Evolutionary conservation across 2,888 invertebrate species (phyloP).

Genomic region (Argyresthia albistria): DNA sequence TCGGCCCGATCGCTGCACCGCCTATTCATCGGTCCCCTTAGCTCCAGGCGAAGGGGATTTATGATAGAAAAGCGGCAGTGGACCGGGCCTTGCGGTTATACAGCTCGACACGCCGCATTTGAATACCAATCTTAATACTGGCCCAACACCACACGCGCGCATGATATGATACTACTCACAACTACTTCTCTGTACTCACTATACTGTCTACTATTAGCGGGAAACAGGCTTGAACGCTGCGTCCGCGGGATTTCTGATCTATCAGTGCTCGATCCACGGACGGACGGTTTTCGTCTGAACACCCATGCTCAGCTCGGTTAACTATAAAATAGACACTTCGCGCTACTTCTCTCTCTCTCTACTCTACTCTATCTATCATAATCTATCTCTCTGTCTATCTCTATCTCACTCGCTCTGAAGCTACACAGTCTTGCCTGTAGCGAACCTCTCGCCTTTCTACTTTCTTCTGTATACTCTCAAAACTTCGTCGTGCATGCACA

Average conservation of each 20-base stretch:
- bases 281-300: slow-evolving; percentile 37
- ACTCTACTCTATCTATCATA: slow-evolving; percentile 17
- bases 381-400: slow-evolving; percentile 62
- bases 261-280: not conserved
- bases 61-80: slow-evolving; percentile 1
- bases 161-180: slow-evolving; percentile 61
- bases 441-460: slow-evolving; percentile 60
- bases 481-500: slow-evolving; percentile 70
- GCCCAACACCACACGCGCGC: slow-evolving; percentile 69
- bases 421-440: slow-evolving; percentile 67
- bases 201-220: slow-evolving; percentile 65
- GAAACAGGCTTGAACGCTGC: slow-evolving; percentile 23
- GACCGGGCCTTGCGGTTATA: not conserved
- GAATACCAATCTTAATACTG: slow-evolving; percentile 77
- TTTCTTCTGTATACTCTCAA: slow-evolving; percentile 64
- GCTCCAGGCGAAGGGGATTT: not conserved
- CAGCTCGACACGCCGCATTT: slow-evolving; percentile 69
- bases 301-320: slow-evolving; percentile 57
- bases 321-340: slow-evolving; percentile 41
- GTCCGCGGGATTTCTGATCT: not conserved
- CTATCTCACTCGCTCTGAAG: slow-evolving; percentile 64
- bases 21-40: not conserved
- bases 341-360: slow-evolving; percentile 23
- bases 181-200: slow-evolving; percentile 54
- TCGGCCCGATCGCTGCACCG: slow-evolving; percentile 12